Percentiles rank a stretch among this genome's conserved stretches.
Evolutionary conservation across 2,888 invertebrate genomes (phyloP).

Genomic region (Eilema depressum): DNA sequence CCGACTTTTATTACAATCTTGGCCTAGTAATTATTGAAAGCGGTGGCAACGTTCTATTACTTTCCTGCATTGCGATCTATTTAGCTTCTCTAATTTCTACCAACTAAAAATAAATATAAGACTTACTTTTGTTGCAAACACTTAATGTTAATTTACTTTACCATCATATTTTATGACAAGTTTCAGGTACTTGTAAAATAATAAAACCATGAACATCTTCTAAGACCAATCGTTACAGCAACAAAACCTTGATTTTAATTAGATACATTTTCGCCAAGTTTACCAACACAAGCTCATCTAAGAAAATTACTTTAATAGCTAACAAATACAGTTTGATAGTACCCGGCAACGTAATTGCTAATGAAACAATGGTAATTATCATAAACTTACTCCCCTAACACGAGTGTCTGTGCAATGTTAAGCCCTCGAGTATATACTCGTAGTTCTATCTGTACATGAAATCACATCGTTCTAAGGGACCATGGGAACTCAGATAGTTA

Average conservation of each 20-base stretch:
- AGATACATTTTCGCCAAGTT: not conserved
- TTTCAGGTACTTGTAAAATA: too few species aligned
- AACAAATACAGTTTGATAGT: conserved; percentile 24
- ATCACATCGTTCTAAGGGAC: conserved; percentile 39
- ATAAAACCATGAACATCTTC: not conserved
- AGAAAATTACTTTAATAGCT: conserved; percentile 21
- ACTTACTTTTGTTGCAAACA: too few species aligned
- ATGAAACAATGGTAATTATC: conserved; percentile 42
- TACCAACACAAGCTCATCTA: conserved; percentile 12
- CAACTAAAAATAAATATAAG: too few species aligned
- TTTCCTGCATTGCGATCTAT: too few species aligned
- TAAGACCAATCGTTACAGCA: not conserved
- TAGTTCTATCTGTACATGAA: conserved; percentile 37
- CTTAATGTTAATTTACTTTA: not conserved
- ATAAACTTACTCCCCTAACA: conserved; percentile 32
- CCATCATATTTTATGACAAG: not conserved
- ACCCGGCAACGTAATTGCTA: conserved; percentile 22
- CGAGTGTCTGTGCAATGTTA: conserved; percentile 26
- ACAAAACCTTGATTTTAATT: not conserved
- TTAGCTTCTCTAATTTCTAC: too few species aligned
- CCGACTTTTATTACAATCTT: too few species aligned
- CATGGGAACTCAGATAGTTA: conserved; percentile 28
- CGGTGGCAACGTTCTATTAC: too few species aligned
- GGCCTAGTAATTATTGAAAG: too few species aligned
- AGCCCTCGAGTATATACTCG: conserved; percentile 41